Evolutionary conservation across 2,888 invertebrate species (phyloP), one percentile per base, ranked within the genome.

Genomic region (Malthinus flaveolus): DNA sequence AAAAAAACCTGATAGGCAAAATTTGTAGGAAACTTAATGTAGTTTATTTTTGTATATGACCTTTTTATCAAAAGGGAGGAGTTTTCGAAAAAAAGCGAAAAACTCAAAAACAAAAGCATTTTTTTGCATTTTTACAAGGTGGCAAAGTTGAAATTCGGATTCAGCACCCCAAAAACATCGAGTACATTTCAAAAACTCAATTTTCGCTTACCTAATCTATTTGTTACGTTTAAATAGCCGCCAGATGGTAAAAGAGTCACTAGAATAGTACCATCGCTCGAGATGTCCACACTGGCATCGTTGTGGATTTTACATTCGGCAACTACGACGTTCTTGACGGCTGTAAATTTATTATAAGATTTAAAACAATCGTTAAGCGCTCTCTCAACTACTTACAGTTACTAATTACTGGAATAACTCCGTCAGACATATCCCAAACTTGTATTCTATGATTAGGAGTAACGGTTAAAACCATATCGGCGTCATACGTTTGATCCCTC

Each of bases 281-380:
- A 91, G 68, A 93, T 87, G 73, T 91, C 91, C 65, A 92, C 89
- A 74, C 91, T 91, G 31, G 91, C 92, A 73, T 93, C 93, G 74
- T 93, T 93, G 78, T 93, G 92, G 61, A 94, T 90, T 73, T 89
- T 89, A 76, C 93, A 93, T 68, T 89, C 86, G 32, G 84, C 83
- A 6, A 93, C 92, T 13, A 93, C 88, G 34, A 93, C 81, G 72
- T 93, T 93, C 70, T 87, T 86, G 50, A 85, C 81, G 64, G 83
- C 88, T 88, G 23, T n/a, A 42, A 42, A 42, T n/a, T n/a, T n/a
- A 42, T 15, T 5, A 39, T n/a, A 39, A 15, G 1, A 39, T 12
- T 39, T 36, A 11, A 36, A 37, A 33, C 32, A 45, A 49, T 9
- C 46, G 32, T 53, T 6, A 32, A 46, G 51, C 4, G 10, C 48